Percentiles rank a stretch among this genome's conserved stretches.
Conservation (phyloP, 2,888 invertebrate genomes). For the Pinctada fucata region DNA sequence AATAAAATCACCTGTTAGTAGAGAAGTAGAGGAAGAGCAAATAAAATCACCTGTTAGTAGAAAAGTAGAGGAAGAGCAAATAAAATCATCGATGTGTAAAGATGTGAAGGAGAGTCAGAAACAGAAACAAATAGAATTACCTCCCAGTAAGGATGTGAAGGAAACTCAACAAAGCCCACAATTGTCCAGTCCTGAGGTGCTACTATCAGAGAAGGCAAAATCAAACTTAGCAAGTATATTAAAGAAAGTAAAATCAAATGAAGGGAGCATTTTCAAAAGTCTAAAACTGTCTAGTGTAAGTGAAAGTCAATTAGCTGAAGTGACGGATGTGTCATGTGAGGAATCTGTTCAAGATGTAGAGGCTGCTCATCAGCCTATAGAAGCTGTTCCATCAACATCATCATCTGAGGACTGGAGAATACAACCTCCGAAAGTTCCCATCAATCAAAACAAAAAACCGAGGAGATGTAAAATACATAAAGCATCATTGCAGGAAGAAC, state of each 20-base stretch:
- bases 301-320: not conserved
- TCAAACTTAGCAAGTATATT: slow-evolving; percentile 18
- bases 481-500: not conserved
- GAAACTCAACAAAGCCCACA: too few relatives aligned
- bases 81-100: too few relatives aligned
- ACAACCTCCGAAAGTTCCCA: not conserved
- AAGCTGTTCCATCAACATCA: not conserved
- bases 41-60: too few relatives aligned
- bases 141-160: too few relatives aligned
- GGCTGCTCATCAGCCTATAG: not conserved
- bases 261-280: too few relatives aligned
- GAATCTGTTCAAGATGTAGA: not conserved
- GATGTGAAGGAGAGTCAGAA: too few relatives aligned
- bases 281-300: not conserved
- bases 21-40: too few relatives aligned
- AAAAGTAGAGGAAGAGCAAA: too few relatives aligned
- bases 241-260: not conserved
- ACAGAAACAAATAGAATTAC: too few relatives aligned
- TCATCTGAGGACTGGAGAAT: not conserved
- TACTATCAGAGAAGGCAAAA: not conserved
- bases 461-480: not conserved
- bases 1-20: too few relatives aligned
- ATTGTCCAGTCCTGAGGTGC: too few relatives aligned
- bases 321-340: not conserved
- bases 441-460: not conserved